Base-by-base conservation (phyloP, 2,113 vertebrate species). In the Mirounga angustirostris region DNA sequence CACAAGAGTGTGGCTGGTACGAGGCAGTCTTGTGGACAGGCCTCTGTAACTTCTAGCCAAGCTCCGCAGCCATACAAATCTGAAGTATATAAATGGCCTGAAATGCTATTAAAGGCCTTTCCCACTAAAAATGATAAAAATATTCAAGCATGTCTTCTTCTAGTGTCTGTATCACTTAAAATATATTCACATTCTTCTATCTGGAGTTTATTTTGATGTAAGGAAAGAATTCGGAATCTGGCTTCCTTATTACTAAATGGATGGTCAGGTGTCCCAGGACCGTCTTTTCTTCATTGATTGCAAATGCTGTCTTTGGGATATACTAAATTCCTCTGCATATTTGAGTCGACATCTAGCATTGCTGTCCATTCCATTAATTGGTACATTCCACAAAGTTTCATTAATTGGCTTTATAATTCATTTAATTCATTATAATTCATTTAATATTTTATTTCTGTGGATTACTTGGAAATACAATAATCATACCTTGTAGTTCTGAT, bases 371-470 rank as follows among this genome's bases (percentile, higher is more conserved):
- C 61, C 22, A 19, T 54, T 76, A 79, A 79, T 26, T 43, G 82
- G 24, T 33, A 15, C 80, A 26, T 67, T 61, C 69, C 52, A 80
- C 5, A 79, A 19, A 54, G 21, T 52, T 61, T 94, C 79, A 71
- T 73, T 52, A 61, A 58, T 79, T 94, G 22, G 4, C 50, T 87
- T 95, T 76, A 46, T 76, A 84, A 58, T 21, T 95, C 78, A 91
- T 59, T 71, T 86, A 91, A 43, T 63, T 43, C 40, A 43, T 43
- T 43, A 43, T 43, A 43, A 43, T 43, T 43, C 40, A 43, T 43
- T 43, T 43, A 43, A 43, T 26, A 65, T 85, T 86, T 58, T 6
- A 76, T 56, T 88, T 54, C 67, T 88, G 22, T 87, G 40, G 10
- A 36, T 95, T 93, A 69, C 16, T 61, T 85, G 13, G 69, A 73